These are phyloP conservation scores for Falco cherrug DNA, from an alignment of 2,797 vertebrate species.

Conservation along the genomic window DNA sequence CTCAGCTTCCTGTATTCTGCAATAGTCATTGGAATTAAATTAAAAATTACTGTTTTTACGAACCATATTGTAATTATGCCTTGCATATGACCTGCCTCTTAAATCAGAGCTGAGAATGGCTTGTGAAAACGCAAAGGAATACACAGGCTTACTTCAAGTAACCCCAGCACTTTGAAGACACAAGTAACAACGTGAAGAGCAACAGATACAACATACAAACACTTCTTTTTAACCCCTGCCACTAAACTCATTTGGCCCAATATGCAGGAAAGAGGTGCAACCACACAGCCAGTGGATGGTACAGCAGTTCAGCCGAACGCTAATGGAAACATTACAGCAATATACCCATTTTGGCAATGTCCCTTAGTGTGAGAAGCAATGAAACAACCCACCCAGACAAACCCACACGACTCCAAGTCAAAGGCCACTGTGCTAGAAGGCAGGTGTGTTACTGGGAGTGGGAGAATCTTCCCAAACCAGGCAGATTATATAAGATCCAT, in stretches of 20 bases:
- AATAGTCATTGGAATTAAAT: neutral
- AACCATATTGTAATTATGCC: neutral
- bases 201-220: fast-evolving
- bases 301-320: neutral
- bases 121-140: neutral
- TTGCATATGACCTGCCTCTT: neutral
- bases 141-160: neutral
- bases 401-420: neutral
- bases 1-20: neutral
- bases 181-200: neutral
- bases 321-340: neutral
- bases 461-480: neutral
- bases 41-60: neutral
- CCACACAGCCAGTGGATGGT: neutral
- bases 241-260: neutral
- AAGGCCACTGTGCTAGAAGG: neutral
- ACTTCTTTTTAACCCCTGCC: neutral
- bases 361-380: neutral
- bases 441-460: neutral
- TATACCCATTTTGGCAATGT: neutral
- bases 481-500: neutral
- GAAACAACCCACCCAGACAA: neutral
- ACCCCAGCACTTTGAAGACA: neutral
- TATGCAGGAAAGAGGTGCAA: neutral
- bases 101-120: neutral